phyloP scores from a whole-genome alignment of 2,797 vertebrate genomes.

The Cirrhinus molitorella region DNA sequence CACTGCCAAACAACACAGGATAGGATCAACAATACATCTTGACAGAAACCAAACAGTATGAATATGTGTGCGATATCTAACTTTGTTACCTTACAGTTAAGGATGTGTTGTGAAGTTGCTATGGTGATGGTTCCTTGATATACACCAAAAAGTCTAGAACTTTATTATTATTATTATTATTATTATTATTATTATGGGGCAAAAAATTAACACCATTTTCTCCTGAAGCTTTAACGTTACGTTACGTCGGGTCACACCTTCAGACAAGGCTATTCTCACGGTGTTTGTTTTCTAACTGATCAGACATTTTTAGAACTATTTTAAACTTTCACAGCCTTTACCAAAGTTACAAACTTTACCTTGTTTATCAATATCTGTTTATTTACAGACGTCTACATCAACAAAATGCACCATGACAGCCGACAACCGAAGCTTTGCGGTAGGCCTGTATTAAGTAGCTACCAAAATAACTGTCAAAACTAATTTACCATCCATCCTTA shows the following conservation, averaged over 20 bases:
- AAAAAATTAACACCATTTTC: background rate
- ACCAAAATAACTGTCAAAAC: background rate
- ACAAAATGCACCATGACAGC: background rate
- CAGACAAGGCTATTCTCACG: background rate
- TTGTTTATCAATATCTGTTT: background rate
- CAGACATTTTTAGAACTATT: background rate
- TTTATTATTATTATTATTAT: slow-evolving; percentile 47
- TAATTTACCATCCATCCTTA: background rate
- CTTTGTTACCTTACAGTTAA: slow-evolving; percentile 42
- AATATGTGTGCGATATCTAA: slow-evolving; percentile 24
- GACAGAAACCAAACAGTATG: slow-evolving; percentile 21
- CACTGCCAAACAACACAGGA: slow-evolving; percentile 40
- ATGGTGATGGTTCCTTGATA: slow-evolving; percentile 59
- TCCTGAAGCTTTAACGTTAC: background rate
- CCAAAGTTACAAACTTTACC: background rate
- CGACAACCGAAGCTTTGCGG: background rate
- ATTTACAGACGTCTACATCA: background rate
- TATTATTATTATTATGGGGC: background rate
- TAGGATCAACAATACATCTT: slow-evolving; percentile 34
- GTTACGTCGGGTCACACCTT: background rate
- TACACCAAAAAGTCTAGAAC: slow-evolving; percentile 47
- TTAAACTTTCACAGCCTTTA: background rate
- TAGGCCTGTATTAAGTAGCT: background rate
- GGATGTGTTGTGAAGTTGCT: slow-evolving; percentile 58
- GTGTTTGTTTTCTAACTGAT: background rate